These are phyloP conservation scores for Actinostola sp. DNA, from an alignment of 92 coral and sea anemone species.

Conservation along the genomic window DNA sequence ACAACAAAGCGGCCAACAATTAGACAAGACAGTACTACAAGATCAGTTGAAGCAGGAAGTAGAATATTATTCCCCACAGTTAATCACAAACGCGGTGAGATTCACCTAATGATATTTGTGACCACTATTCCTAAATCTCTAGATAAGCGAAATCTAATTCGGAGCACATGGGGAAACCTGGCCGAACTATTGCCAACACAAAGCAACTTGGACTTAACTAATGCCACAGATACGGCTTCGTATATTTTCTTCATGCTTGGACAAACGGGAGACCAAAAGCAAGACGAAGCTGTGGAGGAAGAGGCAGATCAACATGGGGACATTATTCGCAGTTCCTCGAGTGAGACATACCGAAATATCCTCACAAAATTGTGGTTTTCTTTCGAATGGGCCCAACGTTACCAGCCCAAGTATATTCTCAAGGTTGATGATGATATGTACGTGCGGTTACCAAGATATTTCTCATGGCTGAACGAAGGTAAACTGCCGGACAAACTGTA, in stretches of 20 bases:
- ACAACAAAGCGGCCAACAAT: background rate
- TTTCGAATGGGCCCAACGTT: slow-evolving; percentile 33
- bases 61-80: slow-evolving; percentile 20
- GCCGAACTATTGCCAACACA: background rate
- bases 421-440: slow-evolving; percentile 61
- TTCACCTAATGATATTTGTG: slow-evolving; percentile 24
- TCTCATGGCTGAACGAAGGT: slow-evolving; percentile 31
- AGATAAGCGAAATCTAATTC: slow-evolving; percentile 25
- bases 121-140: slow-evolving; percentile 32
- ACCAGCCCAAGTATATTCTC: slow-evolving; percentile 33
- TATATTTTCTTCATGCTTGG: slow-evolving; percentile 35
- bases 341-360: slow-evolving; percentile 39
- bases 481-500: slow-evolving; percentile 36
- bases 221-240: background rate
- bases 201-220: background rate
- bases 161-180: slow-evolving; percentile 31
- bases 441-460: slow-evolving; percentile 38
- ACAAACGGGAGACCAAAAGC: background rate
- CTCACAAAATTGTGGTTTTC: slow-evolving; percentile 35
- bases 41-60: background rate
- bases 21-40: background rate
- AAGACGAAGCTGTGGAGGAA: slow-evolving; percentile 15
- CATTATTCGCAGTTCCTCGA: slow-evolving; percentile 17
- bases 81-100: slow-evolving; percentile 11
- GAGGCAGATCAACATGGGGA: slow-evolving; percentile 38